Percentiles rank a stretch among this genome's conserved stretches.
Conservation (phyloP, 2,888 invertebrate species). For the Pseudoips prasinana region DNA sequence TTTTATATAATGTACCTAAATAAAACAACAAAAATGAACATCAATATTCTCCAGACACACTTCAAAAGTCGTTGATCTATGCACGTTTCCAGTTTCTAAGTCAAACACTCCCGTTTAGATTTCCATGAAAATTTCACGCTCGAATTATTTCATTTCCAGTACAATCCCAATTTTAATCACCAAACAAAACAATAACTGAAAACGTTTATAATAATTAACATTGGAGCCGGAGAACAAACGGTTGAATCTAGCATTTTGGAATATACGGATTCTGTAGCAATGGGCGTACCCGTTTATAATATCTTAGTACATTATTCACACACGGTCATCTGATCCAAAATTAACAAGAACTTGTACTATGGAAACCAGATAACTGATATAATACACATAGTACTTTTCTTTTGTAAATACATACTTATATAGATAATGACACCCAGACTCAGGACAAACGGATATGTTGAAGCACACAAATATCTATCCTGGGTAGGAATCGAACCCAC, state of each 20-base stretch:
- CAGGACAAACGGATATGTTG: too few relatives aligned
- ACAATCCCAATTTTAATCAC: constrained; percentile 44
- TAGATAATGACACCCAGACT: too few relatives aligned
- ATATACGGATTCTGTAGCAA: constrained; percentile 7
- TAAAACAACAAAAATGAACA: background rate
- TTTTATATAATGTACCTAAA: constrained; percentile 9
- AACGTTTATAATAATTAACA: constrained; percentile 67
- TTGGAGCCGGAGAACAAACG: constrained; percentile 45
- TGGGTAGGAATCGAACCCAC: too few relatives aligned
- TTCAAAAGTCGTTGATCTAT: background rate
- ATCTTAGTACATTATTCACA: too few relatives aligned
- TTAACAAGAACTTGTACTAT: too few relatives aligned
- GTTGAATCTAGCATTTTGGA: constrained; percentile 21
- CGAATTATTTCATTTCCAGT: constrained; percentile 24
- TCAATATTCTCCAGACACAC: constrained; percentile 6
- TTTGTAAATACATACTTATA: too few relatives aligned
- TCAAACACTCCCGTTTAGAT: constrained; percentile 29
- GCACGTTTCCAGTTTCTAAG: constrained; percentile 14
- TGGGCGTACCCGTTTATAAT: constrained; percentile 1
- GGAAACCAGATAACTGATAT: too few relatives aligned
- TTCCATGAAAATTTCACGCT: constrained; percentile 32
- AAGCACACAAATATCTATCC: too few relatives aligned
- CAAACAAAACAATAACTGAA: constrained; percentile 57
- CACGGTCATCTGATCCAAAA: too few relatives aligned
- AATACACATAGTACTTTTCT: too few relatives aligned